A percentile compares a stretch with the other conserved stretches of the same genome.
Conservation (phyloP, 2,888 invertebrate genomes). For the Sisyra nigra region DNA sequence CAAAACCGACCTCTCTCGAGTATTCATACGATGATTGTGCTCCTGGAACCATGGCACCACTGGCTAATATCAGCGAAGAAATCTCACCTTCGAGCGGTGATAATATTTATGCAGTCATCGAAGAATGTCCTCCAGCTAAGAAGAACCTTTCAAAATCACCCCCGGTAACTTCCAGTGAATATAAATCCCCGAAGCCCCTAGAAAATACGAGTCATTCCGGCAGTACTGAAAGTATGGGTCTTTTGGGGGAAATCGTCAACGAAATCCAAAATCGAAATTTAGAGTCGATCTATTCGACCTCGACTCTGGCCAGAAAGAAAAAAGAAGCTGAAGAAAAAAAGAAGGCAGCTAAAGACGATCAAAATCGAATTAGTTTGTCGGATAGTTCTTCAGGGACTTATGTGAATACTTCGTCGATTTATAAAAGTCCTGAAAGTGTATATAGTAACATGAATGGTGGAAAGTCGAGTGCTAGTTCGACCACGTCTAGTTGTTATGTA, state of each 20-base stretch:
- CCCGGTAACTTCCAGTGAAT: constrained; percentile 24
- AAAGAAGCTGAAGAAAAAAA: constrained; percentile 32
- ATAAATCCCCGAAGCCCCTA: constrained; percentile 28
- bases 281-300: constrained; percentile 74
- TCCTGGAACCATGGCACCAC: constrained; percentile 40
- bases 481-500: constrained; percentile 57
- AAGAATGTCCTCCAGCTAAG: constrained; percentile 47
- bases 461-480: constrained; percentile 40
- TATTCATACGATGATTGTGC: constrained; percentile 67
- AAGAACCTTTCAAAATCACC: constrained; percentile 24
- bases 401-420: constrained; percentile 31
- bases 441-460: constrained; percentile 43
- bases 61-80: constrained; percentile 46
- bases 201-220: constrained; percentile 28
- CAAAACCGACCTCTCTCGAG: constrained; percentile 19
- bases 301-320: constrained; percentile 48
- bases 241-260: constrained; percentile 72
- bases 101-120: constrained; percentile 77
- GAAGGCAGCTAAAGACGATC: constrained; percentile 28
- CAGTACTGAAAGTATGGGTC: constrained; percentile 54
- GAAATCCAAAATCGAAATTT: constrained; percentile 77
- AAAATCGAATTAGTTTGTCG: constrained; percentile 12
- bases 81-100: constrained; percentile 39
- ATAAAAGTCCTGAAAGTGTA: constrained; percentile 42
- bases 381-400: constrained; percentile 33